These are phyloP conservation scores for Pandemis corylana DNA, from an alignment of 2,888 invertebrate species.

Conservation along the genomic window DNA sequence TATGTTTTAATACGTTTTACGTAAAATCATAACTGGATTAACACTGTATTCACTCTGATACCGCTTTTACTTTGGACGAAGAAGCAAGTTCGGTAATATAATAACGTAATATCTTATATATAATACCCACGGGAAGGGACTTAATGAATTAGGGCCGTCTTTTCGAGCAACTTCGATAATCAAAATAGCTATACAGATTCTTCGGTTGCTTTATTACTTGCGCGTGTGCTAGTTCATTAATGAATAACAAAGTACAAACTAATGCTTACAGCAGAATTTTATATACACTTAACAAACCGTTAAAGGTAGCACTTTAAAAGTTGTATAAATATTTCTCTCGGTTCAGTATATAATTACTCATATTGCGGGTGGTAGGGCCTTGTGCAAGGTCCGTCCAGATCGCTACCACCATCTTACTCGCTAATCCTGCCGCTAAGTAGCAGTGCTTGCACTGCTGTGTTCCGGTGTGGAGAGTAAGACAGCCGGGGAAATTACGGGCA, in stretches of 20 bases:
- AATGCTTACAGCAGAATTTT: neutral
- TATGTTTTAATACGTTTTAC: neutral
- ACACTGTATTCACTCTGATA: neutral
- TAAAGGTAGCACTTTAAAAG: too few relatives aligned
- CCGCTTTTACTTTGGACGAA: neutral
- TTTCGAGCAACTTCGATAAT: conserved; percentile 22
- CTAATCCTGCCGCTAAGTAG: too few relatives aligned
- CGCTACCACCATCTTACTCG: too few relatives aligned
- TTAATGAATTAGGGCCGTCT: conserved; percentile 21
- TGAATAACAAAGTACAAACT: neutral
- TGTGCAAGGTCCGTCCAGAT: too few relatives aligned
- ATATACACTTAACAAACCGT: too few relatives aligned
- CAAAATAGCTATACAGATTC: conserved; percentile 32
- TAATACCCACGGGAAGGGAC: conserved; percentile 19
- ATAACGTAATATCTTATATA: conserved; percentile 29
- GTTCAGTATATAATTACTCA: too few relatives aligned
- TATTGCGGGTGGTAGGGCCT: too few relatives aligned
- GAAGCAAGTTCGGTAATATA: conserved; percentile 30
- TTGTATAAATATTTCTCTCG: too few relatives aligned
- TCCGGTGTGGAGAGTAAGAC: too few relatives aligned
- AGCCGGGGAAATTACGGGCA: too few relatives aligned
- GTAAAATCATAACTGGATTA: neutral
- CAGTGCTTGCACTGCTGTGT: too few relatives aligned
- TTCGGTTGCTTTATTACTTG: conserved; percentile 11
- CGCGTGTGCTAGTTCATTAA: neutral